phyloP scores from a whole-genome alignment of 2,888 invertebrate species.

The Arge pagana region DNA sequence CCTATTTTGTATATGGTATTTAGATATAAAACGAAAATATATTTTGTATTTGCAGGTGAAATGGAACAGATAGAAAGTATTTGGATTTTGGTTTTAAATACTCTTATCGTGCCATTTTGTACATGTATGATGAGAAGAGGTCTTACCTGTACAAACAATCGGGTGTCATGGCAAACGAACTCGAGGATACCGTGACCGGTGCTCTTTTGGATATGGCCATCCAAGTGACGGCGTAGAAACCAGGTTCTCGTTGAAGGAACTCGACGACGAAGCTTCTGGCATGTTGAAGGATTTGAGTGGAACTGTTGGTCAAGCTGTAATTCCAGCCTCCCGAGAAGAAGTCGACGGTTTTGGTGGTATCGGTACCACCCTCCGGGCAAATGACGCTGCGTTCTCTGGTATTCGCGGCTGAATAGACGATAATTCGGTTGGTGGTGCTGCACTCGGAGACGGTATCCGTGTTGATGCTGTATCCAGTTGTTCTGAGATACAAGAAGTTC shows the following conservation, averaged over 20 bases:
- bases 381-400: slow-evolving; percentile 68
- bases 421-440: slow-evolving; percentile 71
- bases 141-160: slow-evolving; percentile 74
- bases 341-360: slow-evolving; percentile 60
- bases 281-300: slow-evolving; percentile 56
- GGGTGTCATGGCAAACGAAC: slow-evolving; percentile 44
- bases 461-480: slow-evolving; percentile 68
- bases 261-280: slow-evolving; percentile 76
- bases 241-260: slow-evolving; percentile 74
- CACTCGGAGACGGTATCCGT: slow-evolving; percentile 61
- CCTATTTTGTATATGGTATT: too few relatives aligned
- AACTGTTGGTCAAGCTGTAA: slow-evolving; percentile 40
- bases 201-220: slow-evolving; percentile 76
- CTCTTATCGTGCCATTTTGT: too few relatives aligned
- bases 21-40: too few relatives aligned
- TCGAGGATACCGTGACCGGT: slow-evolving; percentile 55
- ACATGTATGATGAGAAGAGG: too few relatives aligned
- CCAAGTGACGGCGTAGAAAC: slow-evolving; percentile 77
- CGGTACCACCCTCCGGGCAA: slow-evolving; percentile 64
- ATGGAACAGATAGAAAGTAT: too few relatives aligned
- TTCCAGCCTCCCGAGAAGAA: slow-evolving; percentile 76
- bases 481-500: slow-evolving; percentile 73
- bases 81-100: too few relatives aligned
- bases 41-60: too few relatives aligned
- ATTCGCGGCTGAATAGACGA: slow-evolving; percentile 73